A percentile compares a stretch with the other conserved stretches of the same genome.
These are phyloP conservation scores for Lasioglossum vierecki DNA, from an alignment of 2,888 invertebrate species.

Conservation along the genomic window DNA sequence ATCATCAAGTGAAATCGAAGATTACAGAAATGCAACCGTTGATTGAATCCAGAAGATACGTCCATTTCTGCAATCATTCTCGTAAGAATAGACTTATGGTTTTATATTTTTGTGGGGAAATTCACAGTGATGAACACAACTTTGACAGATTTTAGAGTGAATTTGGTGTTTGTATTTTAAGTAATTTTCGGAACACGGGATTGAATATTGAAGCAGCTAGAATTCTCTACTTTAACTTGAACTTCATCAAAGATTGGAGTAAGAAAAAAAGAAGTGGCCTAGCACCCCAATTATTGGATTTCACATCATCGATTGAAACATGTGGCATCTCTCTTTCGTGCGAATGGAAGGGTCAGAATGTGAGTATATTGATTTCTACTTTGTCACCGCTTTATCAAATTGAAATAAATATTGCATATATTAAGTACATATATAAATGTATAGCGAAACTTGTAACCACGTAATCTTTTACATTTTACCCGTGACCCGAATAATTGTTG, in stretches of 20 bases:
- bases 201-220: too few relatives aligned
- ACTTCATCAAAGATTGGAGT: not conserved
- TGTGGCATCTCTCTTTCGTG: not conserved
- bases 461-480: too few relatives aligned
- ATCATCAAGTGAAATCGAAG: not conserved
- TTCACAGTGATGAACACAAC: not conserved
- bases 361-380: not conserved
- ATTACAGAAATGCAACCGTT: not conserved
- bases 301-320: not conserved
- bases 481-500: too few relatives aligned
- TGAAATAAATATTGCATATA: not conserved
- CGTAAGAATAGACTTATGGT: not conserved
- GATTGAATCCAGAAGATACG: not conserved
- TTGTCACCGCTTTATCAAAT: not conserved
- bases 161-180: not conserved
- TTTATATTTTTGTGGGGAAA: not conserved
- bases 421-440: too few relatives aligned
- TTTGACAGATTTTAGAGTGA: not conserved
- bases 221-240: not conserved
- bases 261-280: not conserved
- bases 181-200: not conserved
- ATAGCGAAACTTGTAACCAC: too few relatives aligned
- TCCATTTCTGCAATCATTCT: not conserved
- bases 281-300: not conserved
- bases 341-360: not conserved